A percentile compares a stretch with the other conserved stretches of the same genome.
Conservation (phyloP, 2,888 invertebrate species). For the Cryptus armator region DNA sequence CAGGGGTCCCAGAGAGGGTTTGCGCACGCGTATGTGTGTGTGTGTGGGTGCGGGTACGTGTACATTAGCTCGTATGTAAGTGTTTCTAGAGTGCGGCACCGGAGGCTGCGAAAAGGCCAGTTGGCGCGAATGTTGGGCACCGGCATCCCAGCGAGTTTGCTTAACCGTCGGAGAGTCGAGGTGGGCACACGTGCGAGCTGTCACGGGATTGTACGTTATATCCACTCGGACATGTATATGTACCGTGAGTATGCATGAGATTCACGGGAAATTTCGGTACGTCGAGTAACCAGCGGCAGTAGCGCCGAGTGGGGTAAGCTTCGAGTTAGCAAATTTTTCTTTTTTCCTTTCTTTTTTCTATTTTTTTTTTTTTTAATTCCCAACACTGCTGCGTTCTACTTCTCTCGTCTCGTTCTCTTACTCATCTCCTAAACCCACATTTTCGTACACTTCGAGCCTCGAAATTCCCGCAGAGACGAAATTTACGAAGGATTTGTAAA, state of each 20-base stretch:
- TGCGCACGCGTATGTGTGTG: no score
- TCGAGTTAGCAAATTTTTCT: constrained; percentile 39
- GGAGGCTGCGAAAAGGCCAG: constrained; percentile 8
- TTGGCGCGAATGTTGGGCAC: constrained; percentile 15
- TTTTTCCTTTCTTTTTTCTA: constrained; percentile 13
- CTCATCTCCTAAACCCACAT: not conserved
- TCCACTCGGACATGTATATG: constrained; percentile 13
- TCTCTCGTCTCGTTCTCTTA: not conserved
- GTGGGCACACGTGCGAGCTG: constrained; percentile 41
- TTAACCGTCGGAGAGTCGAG: constrained; percentile 17
- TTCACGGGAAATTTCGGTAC: constrained; percentile 58
- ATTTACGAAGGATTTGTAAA: not conserved
- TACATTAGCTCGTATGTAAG: not conserved
- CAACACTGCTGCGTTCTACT: not conserved
- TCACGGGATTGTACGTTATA: constrained; percentile 30
- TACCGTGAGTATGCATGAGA: constrained; percentile 57
- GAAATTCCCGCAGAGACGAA: not conserved
- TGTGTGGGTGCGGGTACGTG: not conserved
- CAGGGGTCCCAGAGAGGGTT: not conserved
- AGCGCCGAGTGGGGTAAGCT: constrained; percentile 44
- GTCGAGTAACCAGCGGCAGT: constrained; percentile 34
- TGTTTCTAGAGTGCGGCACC: not conserved
- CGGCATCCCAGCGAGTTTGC: not conserved
- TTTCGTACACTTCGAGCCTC: not conserved
- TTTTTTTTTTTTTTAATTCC: not conserved